Evolutionary conservation across 2,113 vertebrate species (phyloP).

Genomic region (Varanus komodoensis): DNA sequence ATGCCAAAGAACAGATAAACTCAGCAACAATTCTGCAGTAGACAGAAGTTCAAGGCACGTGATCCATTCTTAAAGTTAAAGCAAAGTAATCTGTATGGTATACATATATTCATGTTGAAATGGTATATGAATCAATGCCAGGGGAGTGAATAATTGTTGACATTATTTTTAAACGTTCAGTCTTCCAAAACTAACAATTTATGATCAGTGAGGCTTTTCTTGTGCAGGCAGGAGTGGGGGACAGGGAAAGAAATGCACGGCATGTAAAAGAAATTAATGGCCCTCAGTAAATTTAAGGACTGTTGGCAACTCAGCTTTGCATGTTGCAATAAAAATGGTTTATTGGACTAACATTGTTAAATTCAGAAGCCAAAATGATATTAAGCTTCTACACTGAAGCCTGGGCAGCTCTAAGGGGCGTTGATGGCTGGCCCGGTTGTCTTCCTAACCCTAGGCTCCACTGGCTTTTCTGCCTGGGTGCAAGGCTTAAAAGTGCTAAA

Average conservation of each 20-base stretch:
- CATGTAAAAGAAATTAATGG: constrained; percentile 72
- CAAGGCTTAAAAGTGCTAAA: constrained; percentile 54
- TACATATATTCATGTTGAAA: constrained; percentile 61
- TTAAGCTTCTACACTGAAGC: constrained; percentile 36
- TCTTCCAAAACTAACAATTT: constrained; percentile 71
- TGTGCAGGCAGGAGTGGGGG: not conserved
- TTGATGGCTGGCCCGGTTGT: constrained; percentile 55
- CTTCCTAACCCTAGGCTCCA: constrained; percentile 28
- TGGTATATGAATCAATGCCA: constrained; percentile 60
- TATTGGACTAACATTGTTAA: constrained; percentile 70
- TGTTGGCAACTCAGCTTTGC: constrained; percentile 68
- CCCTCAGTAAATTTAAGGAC: constrained; percentile 71
- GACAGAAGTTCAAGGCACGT: constrained; percentile 18
- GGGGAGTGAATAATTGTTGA: constrained; percentile 64
- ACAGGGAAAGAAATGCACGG: constrained; percentile 57
- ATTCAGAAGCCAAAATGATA: constrained; percentile 57
- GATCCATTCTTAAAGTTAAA: not conserved
- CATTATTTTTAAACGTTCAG: constrained; percentile 64
- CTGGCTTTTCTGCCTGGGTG: constrained; percentile 51
- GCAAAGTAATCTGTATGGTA: constrained; percentile 20
- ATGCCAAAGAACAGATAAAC: constrained; percentile 1
- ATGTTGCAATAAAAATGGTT: constrained; percentile 79
- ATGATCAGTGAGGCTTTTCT: constrained; percentile 47
- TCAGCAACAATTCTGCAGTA: too few species aligned
- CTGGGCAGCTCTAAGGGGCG: constrained; percentile 37